Conservation (phyloP, 2,113 vertebrate genomes). For the Indicator maculatus region DNA sequence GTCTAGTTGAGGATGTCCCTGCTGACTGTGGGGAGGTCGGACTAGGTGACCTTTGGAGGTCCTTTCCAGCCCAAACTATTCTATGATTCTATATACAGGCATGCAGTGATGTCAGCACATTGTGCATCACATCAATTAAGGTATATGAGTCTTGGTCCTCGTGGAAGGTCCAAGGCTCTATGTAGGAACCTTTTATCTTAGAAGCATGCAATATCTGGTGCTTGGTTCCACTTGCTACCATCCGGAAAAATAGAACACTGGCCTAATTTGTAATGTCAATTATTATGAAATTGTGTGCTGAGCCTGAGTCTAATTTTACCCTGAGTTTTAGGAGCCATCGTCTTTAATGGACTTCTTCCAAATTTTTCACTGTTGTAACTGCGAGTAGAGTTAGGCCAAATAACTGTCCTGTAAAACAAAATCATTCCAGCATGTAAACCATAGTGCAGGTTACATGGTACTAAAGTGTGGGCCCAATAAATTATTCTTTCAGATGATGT, state of each 20-base stretch:
- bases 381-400: not conserved
- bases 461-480: not conserved
- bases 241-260: not conserved
- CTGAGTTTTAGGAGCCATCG: not conserved
- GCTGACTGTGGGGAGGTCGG: too few species aligned
- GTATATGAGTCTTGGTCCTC: not conserved
- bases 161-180: not conserved
- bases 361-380: constrained; percentile 3
- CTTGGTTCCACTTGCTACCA: not conserved
- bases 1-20: too few species aligned
- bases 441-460: constrained; percentile 2
- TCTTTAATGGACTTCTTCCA: constrained; percentile 22
- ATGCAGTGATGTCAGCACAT: not conserved
- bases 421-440: constrained; percentile 35
- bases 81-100: too few species aligned
- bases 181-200: not conserved
- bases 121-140: not conserved
- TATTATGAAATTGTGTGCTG: not conserved
- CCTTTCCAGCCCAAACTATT: too few species aligned
- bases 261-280: not conserved
- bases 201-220: not conserved
- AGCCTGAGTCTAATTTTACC: constrained; percentile 22
- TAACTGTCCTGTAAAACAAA: constrained; percentile 54
- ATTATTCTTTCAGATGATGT: constrained; percentile 40
- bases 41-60: too few species aligned